Evolutionary conservation across 2,888 invertebrate genomes (phyloP), one percentile per base, ranked within the genome.

Genomic region (Timema podura): DNA sequence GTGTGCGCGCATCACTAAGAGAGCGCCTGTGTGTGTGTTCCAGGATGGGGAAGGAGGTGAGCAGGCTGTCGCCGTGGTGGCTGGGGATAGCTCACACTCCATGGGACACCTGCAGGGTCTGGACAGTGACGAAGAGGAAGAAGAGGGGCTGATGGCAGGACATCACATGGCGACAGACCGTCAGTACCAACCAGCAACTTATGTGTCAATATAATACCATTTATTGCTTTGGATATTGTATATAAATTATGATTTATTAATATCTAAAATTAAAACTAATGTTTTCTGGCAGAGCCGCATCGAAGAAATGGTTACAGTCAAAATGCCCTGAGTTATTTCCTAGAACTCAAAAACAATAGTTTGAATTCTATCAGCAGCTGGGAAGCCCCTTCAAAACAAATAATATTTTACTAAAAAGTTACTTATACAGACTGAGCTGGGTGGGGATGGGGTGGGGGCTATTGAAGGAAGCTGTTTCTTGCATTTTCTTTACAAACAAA

Each of bases 31-130:
- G 57, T 57, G 15, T 10, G 16, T 61, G 61, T 30, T 73, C 78
- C 75, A 80, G 77, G 80, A 81, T 70, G 77, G 79, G 6, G 79
- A 80, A 67, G 80, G 78, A 10, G 76, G 76, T 30, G 79, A 80
- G 68, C 79, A 80, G 70, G 77, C 79, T 73, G 82, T 85, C 75
- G 82, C 85, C 30, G 83, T 85, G 16, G 83, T 85, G 9, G 79
- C 82, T 2, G 83, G 81, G 67, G 83, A 83, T 74, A 69, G 68
- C 5, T 70, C 72, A 15, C 75, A 76, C 65, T 68, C 51, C 68
- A 70, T 68, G 48, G 72, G 68, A 67, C 67, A n/a, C 67, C 68
- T 61, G 49, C 73, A 54, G 71, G 75, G 83, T 57, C 83, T 80
- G 1, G 83, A 83, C 10, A 82, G 83, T 7, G 80, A 83, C 7